These are phyloP conservation scores for Pachyuromys duprasi DNA, from an alignment of 2,797 vertebrate genomes.

Conservation along the genomic window DNA sequence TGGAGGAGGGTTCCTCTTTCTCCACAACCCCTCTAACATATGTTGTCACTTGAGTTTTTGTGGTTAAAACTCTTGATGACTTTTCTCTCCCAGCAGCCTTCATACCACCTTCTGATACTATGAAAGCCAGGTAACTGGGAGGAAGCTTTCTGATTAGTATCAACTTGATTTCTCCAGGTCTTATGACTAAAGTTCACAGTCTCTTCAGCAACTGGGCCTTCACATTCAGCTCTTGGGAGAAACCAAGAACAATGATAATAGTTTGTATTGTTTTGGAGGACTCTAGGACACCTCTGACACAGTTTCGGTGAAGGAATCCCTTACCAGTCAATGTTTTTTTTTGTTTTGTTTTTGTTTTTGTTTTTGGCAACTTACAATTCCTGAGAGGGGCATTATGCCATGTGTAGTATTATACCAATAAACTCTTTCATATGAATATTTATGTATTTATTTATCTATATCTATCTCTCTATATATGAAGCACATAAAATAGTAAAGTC, in stretches of 20 bases:
- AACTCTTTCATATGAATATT: background rate
- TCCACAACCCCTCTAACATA: too few relatives aligned
- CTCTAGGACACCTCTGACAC: background rate
- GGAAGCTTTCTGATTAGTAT: background rate
- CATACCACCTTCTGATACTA: background rate
- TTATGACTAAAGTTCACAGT: background rate
- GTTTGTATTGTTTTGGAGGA: background rate
- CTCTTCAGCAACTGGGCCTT: background rate
- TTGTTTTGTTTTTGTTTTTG: too few relatives aligned
- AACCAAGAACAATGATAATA: background rate
- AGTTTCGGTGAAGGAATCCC: background rate
- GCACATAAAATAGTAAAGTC: background rate
- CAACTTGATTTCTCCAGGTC: background rate
- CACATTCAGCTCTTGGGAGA: too few relatives aligned
- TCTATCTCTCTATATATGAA: background rate
- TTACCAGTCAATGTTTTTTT: background rate
- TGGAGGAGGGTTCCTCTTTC: too few relatives aligned
- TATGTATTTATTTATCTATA: background rate
- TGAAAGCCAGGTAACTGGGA: background rate
- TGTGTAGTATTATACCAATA: too few relatives aligned
- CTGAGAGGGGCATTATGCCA: background rate
- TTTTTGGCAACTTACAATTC: background rate
- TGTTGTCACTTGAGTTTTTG: too few relatives aligned
- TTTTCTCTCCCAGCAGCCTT: background rate
- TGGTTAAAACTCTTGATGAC: background rate